Evolutionary conservation across 2,888 invertebrate species (phyloP), one percentile per base, ranked within the genome.

Genomic region (Malacosoma neustria): DNA sequence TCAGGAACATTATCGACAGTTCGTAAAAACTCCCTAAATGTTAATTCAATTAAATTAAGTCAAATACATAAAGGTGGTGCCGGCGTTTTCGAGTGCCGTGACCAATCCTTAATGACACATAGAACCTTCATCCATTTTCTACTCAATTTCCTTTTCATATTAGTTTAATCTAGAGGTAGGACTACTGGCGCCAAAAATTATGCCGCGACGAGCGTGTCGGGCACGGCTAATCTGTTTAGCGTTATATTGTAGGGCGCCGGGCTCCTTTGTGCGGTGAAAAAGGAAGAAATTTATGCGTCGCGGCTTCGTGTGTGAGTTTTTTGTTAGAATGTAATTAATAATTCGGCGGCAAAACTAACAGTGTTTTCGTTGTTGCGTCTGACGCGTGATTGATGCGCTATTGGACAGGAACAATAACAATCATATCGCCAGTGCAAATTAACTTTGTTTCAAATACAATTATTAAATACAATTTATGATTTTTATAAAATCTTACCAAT

Each of bases 311-410:
- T 82, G 79, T 74, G 64, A 69, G 79, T 84, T 85, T 85, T 84
- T 85, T 85, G 79, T 82, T 58, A 51, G 79, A 81, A 82, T 81
- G 85, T 86, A 85, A 86, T 86, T 86, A 86, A 86, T 86, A 86
- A 85, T 85, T 85, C 82, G 80, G 86, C 86, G 86, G 87, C 84
- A 86, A 87, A 87, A 86, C 87, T 86, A 87, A 87, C 87, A 87
- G 85, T 86, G 86, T 85, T 85, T 82, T 84, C 72, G 82, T 80
- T 77, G 72, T 72, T 62, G 61, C 67, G 68, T 68, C 72, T 57
- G 54, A 54, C 43, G 46, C 34, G 64, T 84, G 84, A 85, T 84
- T 81, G 81, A 85, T 84, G 80, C 57, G 45, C 54, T 54, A 46
- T 44, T 55, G 45, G 53, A 54, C 55, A 46, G n/a, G n/a, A n/a